phyloP scores from a whole-genome alignment of 1,140 invertebrate species.

The Aleiodes sp. region DNA sequence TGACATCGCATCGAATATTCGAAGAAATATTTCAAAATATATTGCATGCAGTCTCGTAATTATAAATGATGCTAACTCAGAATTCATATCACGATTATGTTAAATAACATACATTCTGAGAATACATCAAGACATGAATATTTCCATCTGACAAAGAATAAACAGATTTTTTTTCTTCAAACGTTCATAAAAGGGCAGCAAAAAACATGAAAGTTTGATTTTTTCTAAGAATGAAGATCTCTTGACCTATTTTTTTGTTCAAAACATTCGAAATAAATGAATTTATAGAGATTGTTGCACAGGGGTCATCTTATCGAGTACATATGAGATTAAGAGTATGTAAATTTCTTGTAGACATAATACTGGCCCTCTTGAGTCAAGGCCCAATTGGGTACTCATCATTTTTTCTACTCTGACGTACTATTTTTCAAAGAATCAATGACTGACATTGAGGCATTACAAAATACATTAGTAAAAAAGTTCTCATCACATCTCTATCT shows the following conservation, averaged over 20 bases:
- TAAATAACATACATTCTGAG: background rate
- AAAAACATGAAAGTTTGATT: no score
- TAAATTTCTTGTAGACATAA: slow-evolving; percentile 46
- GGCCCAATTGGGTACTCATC: slow-evolving; percentile 39
- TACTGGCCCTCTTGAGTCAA: slow-evolving; percentile 45
- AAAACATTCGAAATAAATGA: no score
- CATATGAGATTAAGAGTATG: background rate
- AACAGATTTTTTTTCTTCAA: no score
- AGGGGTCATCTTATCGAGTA: background rate
- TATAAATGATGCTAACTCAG: background rate
- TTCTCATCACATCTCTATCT: background rate
- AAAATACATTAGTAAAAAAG: slow-evolving; percentile 40
- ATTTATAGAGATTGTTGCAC: background rate
- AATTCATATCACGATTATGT: background rate
- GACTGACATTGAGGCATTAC: slow-evolving; percentile 33
- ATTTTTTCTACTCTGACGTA: slow-evolving; percentile 35
- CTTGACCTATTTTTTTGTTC: no score
- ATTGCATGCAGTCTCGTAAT: background rate
- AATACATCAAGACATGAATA: background rate
- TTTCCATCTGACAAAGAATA: no score
- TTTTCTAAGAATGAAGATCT: no score
- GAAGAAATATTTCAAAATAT: no score
- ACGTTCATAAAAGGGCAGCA: no score
- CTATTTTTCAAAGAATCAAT: slow-evolving; percentile 5
- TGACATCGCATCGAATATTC: no score